phyloP scores from a whole-genome alignment of 2,888 invertebrate genomes.

The Oscheius myriophilus region DNA sequence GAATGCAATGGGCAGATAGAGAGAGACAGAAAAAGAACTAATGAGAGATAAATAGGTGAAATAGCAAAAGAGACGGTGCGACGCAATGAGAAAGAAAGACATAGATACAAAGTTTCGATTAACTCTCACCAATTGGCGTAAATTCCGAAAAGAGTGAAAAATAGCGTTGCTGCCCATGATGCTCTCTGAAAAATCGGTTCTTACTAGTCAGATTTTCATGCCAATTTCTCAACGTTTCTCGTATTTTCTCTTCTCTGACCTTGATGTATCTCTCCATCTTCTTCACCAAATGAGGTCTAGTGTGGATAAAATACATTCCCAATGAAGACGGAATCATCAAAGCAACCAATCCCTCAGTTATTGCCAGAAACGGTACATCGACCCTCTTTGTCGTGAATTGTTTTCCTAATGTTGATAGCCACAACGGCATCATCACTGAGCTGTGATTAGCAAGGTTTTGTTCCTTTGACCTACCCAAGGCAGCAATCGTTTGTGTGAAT shows the following conservation, averaged over 20 bases:
- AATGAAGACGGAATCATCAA: constrained; percentile 81
- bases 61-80: too few relatives aligned
- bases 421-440: constrained; percentile 74
- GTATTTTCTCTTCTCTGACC: constrained; percentile 74
- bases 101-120: too few relatives aligned
- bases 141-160: constrained; percentile 39
- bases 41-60: too few relatives aligned
- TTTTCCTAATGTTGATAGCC: constrained; percentile 74
- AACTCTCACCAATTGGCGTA: constrained; percentile 31
- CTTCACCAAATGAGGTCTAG: constrained; percentile 78
- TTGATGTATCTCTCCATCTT: constrained; percentile 84
- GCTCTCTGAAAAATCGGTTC: constrained; percentile 15
- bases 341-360: constrained; percentile 76
- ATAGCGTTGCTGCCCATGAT: constrained; percentile 69
- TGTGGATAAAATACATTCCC: constrained; percentile 71
- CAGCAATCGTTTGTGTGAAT: constrained; percentile 84
- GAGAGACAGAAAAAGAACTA: too few relatives aligned
- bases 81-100: too few relatives aligned
- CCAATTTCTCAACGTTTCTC: background rate
- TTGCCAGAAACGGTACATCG: constrained; percentile 13
- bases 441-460: background rate
- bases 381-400: constrained; percentile 21
- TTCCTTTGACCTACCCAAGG: constrained; percentile 78
- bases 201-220: background rate
- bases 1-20: too few relatives aligned